Base-by-base conservation (phyloP, 2,888 invertebrate genomes). In the Oligia strigilis region DNA sequence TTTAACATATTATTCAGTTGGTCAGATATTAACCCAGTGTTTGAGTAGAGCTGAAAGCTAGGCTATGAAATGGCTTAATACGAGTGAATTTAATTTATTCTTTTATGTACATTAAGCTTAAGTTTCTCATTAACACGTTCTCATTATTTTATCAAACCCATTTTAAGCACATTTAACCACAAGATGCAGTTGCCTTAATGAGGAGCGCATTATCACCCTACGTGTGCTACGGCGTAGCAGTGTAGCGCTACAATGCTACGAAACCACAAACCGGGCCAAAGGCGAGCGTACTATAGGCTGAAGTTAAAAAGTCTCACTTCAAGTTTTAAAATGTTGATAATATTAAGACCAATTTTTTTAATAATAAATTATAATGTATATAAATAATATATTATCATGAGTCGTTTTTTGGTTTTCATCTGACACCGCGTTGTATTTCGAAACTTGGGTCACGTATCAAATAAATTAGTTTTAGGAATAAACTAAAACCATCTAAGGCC, bases 141-240 rank as follows among this genome's bases (percentile, higher is more conserved):
- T 70, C 36, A 29, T 52, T 67, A 72, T 43, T 74, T 75, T 78
- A 78, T 62, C n/a, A 72, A 67, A 76, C 36, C 40, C 29, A 73
- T 78, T 71, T 71, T 19, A 46, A 64, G 58, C 70, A 23, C 43
- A 82, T 65, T 75, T 70, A 58, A 58, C 73, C 67, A 46, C 60
- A 65, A 82, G 46, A 65, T 75, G 64, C 55, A 82, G 62, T 74
- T 65, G 65, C 72, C 66, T 78, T 75, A 86, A 86, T 83, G 73
- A 78, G 83, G 17, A 43, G 55, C 55, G 40, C 66, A 75, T 72
- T 72, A 75, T 52, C 40, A 23, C 58, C 40, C 87, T 75, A 87
- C 72, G 66, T 64, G 40, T 60, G 52, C 87, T 87, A 81, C 81
- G 73, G 58, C 81, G 76, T 72, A 72, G 79, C 76, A 52, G 49